Evolutionary conservation across 2,888 invertebrate species (phyloP), one percentile per base, ranked within the genome.

Genomic region (Pyrrhia umbra): DNA sequence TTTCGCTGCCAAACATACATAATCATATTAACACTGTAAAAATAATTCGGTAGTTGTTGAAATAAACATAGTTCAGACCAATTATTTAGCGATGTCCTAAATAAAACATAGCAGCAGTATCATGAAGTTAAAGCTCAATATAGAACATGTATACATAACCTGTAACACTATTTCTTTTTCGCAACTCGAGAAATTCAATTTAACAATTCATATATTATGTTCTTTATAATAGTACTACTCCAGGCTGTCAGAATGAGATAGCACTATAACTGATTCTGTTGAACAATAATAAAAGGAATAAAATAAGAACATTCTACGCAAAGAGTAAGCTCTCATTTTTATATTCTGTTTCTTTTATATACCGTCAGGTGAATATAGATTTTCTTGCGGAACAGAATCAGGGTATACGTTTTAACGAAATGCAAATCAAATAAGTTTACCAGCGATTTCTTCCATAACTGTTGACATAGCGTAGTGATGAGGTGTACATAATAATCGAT

Each of bases 1-100:
- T 50, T 60, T 68, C 68, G 79, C 72, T 81, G 80, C 80, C 80
- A 81, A 77, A 76, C 51, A 74, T 43, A 74, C 70, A 70, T 76
- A 72, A 72, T 81, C 68, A 66, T 60, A 72, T 73, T 59, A 59
- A 51, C 39, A 55, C 21, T 39, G 9, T 61, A 34, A 42, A 13
- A 25, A 8, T 0, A 37, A 47, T 37, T 42, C 25, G 9, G 10
- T 23, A 45, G 30, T 30, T 25, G 40, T 66, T 50, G 8, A 43
- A 45, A 39, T 18, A 30, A 1, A 16, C 37, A 23, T 23, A 15
- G 15, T 25, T 20, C 3, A 30, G 13, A 23, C 6, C 3, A 23
- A 15, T 23, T 46, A 52, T 57, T 45, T 20, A 21, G 57, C 15
- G 9, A 39, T 37, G n/a, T n/a, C n/a, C n/a, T n/a, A n/a, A n/a